Conservation (phyloP, 2,113 vertebrate species). For the Ptilorrhoa leucosticta region DNA sequence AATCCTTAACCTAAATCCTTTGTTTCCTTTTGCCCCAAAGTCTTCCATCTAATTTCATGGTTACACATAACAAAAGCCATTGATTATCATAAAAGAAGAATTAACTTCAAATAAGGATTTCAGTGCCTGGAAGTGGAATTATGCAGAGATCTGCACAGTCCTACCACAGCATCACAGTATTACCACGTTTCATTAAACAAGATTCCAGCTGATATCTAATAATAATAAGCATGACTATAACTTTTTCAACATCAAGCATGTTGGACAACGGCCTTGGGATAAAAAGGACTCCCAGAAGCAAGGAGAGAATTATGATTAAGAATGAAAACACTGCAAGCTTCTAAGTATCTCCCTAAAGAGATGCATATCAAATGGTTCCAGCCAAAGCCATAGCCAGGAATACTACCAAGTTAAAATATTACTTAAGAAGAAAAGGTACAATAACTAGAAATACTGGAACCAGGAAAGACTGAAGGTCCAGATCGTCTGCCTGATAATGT, state of each 20-base stretch:
- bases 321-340: not conserved
- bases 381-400: not conserved
- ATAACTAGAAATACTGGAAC: not conserved
- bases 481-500: not conserved
- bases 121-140: not conserved
- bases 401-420: not conserved
- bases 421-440: not conserved
- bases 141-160: not conserved
- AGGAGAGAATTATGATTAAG: not conserved
- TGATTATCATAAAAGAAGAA: not conserved
- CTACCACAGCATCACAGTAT: not conserved
- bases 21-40: not conserved
- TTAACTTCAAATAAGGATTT: not conserved
- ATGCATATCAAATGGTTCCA: not conserved
- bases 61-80: not conserved
- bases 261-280: not conserved
- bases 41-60: not conserved
- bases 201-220: not conserved
- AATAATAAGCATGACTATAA: not conserved
- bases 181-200: not conserved
- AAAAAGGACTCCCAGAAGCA: not conserved
- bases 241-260: not conserved
- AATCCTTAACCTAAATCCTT: not conserved
- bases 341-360: not conserved
- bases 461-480: not conserved